Base-by-base conservation (phyloP, 2,797 vertebrate species). In the Platalea minor region DNA sequence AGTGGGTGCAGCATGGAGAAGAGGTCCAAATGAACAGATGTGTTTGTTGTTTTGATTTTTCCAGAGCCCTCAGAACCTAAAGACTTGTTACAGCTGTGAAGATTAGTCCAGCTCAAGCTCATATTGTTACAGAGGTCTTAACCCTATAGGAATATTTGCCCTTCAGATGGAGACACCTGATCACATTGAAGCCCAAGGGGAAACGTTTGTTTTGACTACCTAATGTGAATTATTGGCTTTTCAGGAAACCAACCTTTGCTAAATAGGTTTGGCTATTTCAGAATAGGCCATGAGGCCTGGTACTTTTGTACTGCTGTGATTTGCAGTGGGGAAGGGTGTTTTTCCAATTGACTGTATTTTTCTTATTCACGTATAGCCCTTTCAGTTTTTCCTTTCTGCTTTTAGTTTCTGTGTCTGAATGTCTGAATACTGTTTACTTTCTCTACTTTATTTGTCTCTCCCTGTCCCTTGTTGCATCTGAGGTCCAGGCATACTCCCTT, bases 161-260 rank as follows among this genome's bases (percentile, higher is more conserved):
- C 11, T 85, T 85, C 75, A 78, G 29, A 12, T 26, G 16, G 37
- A 64, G 60, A 87, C 11, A 46, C 51, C 17, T 68, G 70, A 78
- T 82, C n/a, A 17, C 24, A 13, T 2, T 80, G 67, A 81, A 79
- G 19, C 39, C 51, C 65, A 53, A 59, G 20, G 37, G 33, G 35
- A 85, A 85, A 21, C 4, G 13, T 76, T 85, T 89, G 5, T 68
- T 25, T 79, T 60, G 37, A 75, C 48, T 74, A 31, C 15, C 37
- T 73, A 17, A 69, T 51, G 8, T 63, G 18, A 28, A 39, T 82
- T 85, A 64, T 70, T 92, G 77, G 64, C 79, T 95, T 93, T 97
- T 95, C 97, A 93, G 96, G 96, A 96, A 97, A 96, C 39, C 93
- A 94, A 89, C 51, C 31, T 93, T 93, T 96, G 68, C 85, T 94